A percentile compares a stretch with the other conserved stretches of the same genome.
Evolutionary conservation across 2,113 vertebrate species (phyloP).

Genomic region (Dascyllus trimaculatus): DNA sequence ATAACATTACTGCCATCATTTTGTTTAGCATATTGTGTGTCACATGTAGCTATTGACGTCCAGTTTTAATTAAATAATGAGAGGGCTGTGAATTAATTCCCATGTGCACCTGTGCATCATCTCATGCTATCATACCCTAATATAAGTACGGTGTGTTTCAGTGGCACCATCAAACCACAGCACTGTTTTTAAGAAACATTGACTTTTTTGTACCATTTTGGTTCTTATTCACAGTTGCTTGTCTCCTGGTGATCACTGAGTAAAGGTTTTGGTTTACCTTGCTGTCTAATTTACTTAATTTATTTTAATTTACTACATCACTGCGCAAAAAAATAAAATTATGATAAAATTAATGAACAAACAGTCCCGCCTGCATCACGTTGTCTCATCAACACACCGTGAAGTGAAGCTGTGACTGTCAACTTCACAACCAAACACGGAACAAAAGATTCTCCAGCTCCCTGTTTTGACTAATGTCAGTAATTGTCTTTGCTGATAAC

Average conservation of each 20-base stretch:
- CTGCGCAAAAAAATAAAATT: slow-evolving; percentile 5
- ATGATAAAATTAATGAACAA: slow-evolving; percentile 22
- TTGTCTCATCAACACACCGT: neutral
- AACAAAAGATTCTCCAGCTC: slow-evolving; percentile 62
- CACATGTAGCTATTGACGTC: neutral
- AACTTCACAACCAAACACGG: slow-evolving; percentile 52
- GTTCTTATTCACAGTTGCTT: neutral
- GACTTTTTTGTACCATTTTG: too few species aligned
- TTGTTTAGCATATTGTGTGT: neutral
- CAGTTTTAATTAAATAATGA: neutral
- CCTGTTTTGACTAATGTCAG: slow-evolving; percentile 80
- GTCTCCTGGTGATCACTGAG: neutral
- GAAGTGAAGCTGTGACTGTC: slow-evolving; percentile 20
- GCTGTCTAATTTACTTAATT: neutral
- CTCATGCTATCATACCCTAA: too few species aligned
- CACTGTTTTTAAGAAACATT: too few species aligned
- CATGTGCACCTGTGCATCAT: neutral
- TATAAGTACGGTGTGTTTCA: too few species aligned
- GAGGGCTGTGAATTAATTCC: neutral
- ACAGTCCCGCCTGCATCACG: neutral
- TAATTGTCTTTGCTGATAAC: slow-evolving; percentile 77
- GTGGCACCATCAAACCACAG: too few species aligned
- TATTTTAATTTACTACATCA: neutral
- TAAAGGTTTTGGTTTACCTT: neutral
- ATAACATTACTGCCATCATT: neutral